Conservation (phyloP, 1,140 invertebrate species). For the Drusus annulatus region DNA sequence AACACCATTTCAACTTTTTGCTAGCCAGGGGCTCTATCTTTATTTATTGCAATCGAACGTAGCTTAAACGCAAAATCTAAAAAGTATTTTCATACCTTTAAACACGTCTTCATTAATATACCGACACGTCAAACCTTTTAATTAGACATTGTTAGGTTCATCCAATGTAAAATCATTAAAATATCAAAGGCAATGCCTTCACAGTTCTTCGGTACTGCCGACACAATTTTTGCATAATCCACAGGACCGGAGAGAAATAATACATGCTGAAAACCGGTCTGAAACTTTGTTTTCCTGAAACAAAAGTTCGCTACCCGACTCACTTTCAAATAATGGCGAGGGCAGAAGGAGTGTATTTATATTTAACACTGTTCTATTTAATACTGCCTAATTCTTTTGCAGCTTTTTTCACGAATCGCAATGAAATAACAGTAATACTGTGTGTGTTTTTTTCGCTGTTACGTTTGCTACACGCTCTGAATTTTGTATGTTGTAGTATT, state of each 20-base stretch:
- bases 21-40: no score
- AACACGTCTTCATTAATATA: background rate
- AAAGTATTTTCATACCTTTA: background rate
- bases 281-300: conserved; percentile 1
- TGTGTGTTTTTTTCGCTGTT: no score
- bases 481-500: no score
- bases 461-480: no score
- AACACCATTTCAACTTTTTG: no score
- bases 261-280: conserved; percentile 1
- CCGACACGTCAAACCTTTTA: background rate
- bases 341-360: background rate
- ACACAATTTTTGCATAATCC: conserved; percentile 27
- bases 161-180: background rate
- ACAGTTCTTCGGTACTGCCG: background rate
- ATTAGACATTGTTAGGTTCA: background rate
- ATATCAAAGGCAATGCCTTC: background rate
- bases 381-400: background rate
- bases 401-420: no score
- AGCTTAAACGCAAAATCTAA: no score
- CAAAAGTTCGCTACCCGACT: background rate
- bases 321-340: background rate
- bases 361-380: background rate
- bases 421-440: no score
- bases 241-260: background rate
- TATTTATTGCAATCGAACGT: no score